phyloP scores from a whole-genome alignment of 2,888 invertebrate genomes.

The Cataglyphis altisquamis region DNA sequence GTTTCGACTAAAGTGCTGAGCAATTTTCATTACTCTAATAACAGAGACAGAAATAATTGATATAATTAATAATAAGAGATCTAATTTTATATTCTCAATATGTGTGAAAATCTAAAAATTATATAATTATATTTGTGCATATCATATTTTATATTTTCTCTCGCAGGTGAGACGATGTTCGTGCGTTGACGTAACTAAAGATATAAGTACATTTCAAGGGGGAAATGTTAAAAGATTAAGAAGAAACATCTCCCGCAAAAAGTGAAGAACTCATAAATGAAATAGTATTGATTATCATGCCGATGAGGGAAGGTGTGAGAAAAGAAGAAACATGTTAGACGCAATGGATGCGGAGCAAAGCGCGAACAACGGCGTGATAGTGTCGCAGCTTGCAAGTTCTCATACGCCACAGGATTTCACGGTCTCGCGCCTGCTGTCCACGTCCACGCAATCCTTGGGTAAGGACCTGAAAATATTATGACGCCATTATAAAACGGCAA shows the following conservation, averaged over 20 bases:
- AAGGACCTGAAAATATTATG: constrained; percentile 46
- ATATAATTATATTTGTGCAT: background rate
- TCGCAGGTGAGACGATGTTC: constrained; percentile 33
- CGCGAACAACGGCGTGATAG: constrained; percentile 74
- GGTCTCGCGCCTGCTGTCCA: constrained; percentile 83
- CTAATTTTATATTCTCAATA: background rate
- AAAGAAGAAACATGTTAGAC: constrained; percentile 77
- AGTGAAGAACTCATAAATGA: constrained; percentile 5
- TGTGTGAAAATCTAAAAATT: background rate
- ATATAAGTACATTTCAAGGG: constrained; percentile 10
- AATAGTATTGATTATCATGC: constrained; percentile 32
- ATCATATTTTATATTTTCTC: background rate
- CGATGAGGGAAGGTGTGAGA: constrained; percentile 8
- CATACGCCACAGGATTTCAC: constrained; percentile 85
- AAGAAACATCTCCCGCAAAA: background rate
- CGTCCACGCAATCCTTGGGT: constrained; percentile 82
- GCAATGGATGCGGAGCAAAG: constrained; percentile 74
- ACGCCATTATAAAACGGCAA: background rate
- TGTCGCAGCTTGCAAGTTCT: constrained; percentile 78
- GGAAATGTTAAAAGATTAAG: constrained; percentile 42
- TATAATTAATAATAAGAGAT: background rate
- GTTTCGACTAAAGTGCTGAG: background rate
- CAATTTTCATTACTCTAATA: background rate
- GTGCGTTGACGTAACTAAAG: background rate
- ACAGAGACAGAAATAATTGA: background rate